Base-by-base conservation (phyloP, 2,888 invertebrate genomes). In the Pimpla rufipes region DNA sequence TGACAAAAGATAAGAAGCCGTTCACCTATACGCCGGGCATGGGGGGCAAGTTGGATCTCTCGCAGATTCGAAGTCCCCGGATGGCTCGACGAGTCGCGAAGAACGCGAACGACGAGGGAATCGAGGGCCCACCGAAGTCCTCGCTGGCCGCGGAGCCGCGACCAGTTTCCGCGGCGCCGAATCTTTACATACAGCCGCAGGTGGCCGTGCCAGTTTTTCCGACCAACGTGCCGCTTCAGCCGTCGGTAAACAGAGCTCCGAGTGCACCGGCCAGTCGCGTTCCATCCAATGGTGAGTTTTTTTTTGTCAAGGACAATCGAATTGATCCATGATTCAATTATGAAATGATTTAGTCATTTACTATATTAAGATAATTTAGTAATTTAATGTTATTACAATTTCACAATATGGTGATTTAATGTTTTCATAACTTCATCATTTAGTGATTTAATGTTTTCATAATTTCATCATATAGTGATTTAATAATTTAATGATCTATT, bases 11-110 rank as follows among this genome's bases (percentile, higher is more conserved):
- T 93, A 98, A 98, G 93, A 98, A 98, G 91, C 98, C 98, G 11
- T 98, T 98, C 93, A 98, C 98, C n/a, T 98, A 98, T 93, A 98
- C 98, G 18, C 98, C 98, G 0, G 98, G 98, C 18, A 98, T 98
- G 85, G 93, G 93, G 3, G 93, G 93, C 2, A 93, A 93, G 76
- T 95, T 98, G 81, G 98, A 98, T 93, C 94, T 98, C 71, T 97
- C 98, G 10, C 98, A 98, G 94, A 98, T 98, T 83, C 95, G 96
- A 85, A 98, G 98, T 74, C 98, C 98, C 10, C 95, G 98, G 88
- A 98, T 98, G 98, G 97, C 97, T 2, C 95, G 97, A 87, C 94
- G 98, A 85, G 93, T 95, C 83, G 94, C 95, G 29, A 95, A 96
- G 86, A 97, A 97, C 89, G 96, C 96, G n/a, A 95, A 95, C 87